Evolutionary conservation across 1,140 invertebrate species (phyloP), one percentile per base, ranked within the genome.

Genomic region (Aplysia californica): DNA sequence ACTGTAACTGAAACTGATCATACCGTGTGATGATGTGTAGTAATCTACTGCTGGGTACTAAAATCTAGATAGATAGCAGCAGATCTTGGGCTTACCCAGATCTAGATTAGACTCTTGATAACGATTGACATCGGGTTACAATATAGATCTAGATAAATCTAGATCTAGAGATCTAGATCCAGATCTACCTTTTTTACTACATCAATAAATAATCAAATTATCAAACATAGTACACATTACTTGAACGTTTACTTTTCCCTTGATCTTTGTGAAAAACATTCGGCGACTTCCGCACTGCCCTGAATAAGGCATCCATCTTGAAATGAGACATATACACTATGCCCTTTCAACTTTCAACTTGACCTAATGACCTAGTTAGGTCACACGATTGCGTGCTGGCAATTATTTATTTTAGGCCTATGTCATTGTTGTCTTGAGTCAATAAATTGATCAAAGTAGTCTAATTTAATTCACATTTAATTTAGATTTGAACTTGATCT

Each of bases 261-360:
- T 70, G 21, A 15, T 73, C 70, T 18, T 67, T 78, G 33, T 26
- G 38, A 26, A 67, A n/a, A n/a, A n/a, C 39, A 41, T 50, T 72
- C 20, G 77, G 77, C 2, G 77, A 64, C 55, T 78, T 78, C 39
- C 56, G 69, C 65, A 78, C 77, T 31, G 59, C 73, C 26, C 77
- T 71, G 58, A 78, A 41, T 39, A 78, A 41, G 38, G 77, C 72
- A 41, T 78, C 77, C 77, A 78, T 78, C 15, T 59, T 74, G 55
- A 33, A 68, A 58, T 55, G n/a, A n/a, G n/a, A n/a, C 23, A 26
- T 15, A 10, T 23, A 59, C 58, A 59, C 31, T 23, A 50, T 59
- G 58, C 21, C 58, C 23, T 59, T 59, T 23, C 21, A 59, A 21
- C 58, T 59, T 59, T 50, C 10, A 50, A 10, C 44, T 50, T n/a